Evolutionary conservation across 2,888 invertebrate genomes (phyloP).

Genomic region (Leucozona laternaria): DNA sequence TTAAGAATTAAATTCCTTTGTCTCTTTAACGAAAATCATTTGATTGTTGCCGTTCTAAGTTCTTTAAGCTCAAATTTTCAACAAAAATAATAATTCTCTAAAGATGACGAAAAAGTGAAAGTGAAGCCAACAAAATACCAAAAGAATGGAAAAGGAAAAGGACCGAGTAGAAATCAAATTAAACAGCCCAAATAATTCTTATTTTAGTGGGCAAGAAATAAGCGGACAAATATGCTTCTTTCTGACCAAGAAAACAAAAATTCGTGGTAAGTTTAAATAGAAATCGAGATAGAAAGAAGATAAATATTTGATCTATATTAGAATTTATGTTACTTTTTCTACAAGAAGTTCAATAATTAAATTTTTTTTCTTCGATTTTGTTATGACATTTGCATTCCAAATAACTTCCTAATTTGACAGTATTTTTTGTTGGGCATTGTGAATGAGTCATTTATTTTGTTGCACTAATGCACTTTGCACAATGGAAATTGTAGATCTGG

Average conservation of each 20-base stretch:
- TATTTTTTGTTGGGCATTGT: slow-evolving; percentile 71
- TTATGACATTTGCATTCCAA: slow-evolving; percentile 45
- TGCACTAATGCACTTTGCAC: slow-evolving; percentile 5
- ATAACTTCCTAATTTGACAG: slow-evolving; percentile 40
- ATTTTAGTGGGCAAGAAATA: slow-evolving; percentile 82
- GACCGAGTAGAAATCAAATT: slow-evolving; percentile 82
- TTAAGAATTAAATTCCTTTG: slow-evolving; percentile 41
- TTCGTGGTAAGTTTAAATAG: slow-evolving; percentile 80
- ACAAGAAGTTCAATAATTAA: background rate
- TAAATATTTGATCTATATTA: no score
- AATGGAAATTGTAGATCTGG: background rate
- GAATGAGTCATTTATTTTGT: slow-evolving; percentile 60
- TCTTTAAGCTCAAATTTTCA: slow-evolving; percentile 23
- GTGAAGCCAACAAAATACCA: slow-evolving; percentile 25
- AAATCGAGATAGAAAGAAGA: background rate
- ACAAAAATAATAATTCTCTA: slow-evolving; percentile 11
- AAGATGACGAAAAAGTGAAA: slow-evolving; percentile 63
- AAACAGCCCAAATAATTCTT: slow-evolving; percentile 81
- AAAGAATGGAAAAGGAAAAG: slow-evolving; percentile 78
- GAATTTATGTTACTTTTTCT: background rate
- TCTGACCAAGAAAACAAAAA: slow-evolving; percentile 82
- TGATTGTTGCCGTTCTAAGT: slow-evolving; percentile 34
- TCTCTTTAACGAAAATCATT: slow-evolving; percentile 26
- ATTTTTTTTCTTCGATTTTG: slow-evolving; percentile 34
- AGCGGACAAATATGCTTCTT: slow-evolving; percentile 82